Evolutionary conservation across 2,888 invertebrate species (phyloP), one percentile per base, ranked within the genome.

Genomic region (Chironomus tentans): DNA sequence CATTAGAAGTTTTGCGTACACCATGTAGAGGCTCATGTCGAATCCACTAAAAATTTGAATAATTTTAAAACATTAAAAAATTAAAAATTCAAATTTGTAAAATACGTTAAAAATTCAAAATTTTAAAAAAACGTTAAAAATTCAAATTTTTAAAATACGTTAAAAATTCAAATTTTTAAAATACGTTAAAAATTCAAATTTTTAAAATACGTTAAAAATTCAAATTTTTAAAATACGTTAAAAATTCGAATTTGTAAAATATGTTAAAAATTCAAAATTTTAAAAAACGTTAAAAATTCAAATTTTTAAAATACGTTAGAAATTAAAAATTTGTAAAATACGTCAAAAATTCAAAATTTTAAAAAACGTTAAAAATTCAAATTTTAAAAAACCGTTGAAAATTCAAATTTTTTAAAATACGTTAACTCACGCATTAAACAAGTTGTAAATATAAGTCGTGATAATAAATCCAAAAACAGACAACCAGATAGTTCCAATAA

Each of bases 1-100:
- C 0, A 80, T 77, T n/a, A 90, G 77, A n/a, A 91, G 83, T 15
- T 86, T 84, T 0, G 84, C 85, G 80, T 89, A 91, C 0, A 90
- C 88, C 78, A 87, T 87, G 0, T 88, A 84, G 12, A 90, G 86
- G 76, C 86, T 84, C 10, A 85, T 85, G 77, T 89, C 85, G 78
- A 84, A 85, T 47, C 80, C 81, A 38, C 87, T 87, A 79, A 56
- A 79, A 78, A 3, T 24, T 3, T 24, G 2, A 24, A 24, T 2
- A 24, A 24, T 24, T 24, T n/a, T n/a, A n/a, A n/a, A n/a, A n/a
- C n/a, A n/a, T n/a, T n/a, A n/a, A n/a, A n/a, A n/a, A n/a, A n/a
- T 24, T 3, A 24, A 24, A 24, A 24, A 24, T 24, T 24, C 22
- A 24, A 24, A 3, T 24, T 24, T 24, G 2, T 24, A n/a, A n/a